These are phyloP conservation scores for Mythimna impura DNA, from an alignment of 2,888 invertebrate species.

Conservation along the genomic window DNA sequence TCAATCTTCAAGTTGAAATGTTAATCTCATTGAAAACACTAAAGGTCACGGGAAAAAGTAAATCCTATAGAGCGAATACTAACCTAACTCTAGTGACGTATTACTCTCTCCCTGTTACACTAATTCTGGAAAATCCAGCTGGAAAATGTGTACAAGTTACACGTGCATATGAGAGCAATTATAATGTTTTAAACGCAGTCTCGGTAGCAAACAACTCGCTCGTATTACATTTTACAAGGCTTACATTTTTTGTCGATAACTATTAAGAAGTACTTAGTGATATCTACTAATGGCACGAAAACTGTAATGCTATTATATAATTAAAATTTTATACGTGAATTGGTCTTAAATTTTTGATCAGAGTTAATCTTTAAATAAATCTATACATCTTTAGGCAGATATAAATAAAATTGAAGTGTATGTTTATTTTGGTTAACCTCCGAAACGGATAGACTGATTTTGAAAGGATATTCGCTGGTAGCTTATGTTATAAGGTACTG, in stretches of 20 bases:
- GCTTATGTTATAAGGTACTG: too few species aligned
- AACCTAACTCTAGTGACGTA: neutral
- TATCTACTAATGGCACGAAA: slow-evolving; percentile 2
- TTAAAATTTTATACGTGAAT: too few species aligned
- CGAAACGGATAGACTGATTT: too few species aligned
- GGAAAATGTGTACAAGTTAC: neutral
- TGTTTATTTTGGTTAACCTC: too few species aligned
- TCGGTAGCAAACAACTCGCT: neutral
- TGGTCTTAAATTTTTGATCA: neutral
- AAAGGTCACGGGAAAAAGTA: slow-evolving; percentile 7
- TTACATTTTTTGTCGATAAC: slow-evolving; percentile 6
- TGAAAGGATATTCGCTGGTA: too few species aligned
- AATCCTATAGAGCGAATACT: neutral
- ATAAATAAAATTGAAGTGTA: too few species aligned
- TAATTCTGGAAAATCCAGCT: slow-evolving; percentile 12
- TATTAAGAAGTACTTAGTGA: neutral
- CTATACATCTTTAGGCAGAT: too few species aligned
- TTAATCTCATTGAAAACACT: neutral
- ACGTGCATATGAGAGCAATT: neutral
- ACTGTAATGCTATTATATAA: neutral
- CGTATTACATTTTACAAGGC: neutral
- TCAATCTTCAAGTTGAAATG: slow-evolving; percentile 8
- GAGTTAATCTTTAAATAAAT: neutral
- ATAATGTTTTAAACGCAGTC: slow-evolving; percentile 3
- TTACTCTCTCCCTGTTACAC: neutral